phyloP scores from a whole-genome alignment of 2,113 vertebrate species.

The Oncorhynchus keta region DNA sequence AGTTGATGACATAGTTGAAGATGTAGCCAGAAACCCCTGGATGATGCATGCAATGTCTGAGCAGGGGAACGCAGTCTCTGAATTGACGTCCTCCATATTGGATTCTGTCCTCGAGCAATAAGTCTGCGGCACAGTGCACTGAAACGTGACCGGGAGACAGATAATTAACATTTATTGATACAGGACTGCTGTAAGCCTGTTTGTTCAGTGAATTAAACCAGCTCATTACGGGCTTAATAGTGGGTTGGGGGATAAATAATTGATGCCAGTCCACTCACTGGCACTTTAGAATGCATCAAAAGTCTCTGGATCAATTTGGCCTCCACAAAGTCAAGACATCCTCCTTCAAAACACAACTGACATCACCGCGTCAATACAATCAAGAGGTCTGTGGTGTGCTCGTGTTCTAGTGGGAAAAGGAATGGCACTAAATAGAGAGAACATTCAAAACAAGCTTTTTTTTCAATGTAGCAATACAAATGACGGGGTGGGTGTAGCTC shows the following conservation, averaged over 20 bases:
- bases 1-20: too few species aligned
- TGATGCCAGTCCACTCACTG: conserved; percentile 66
- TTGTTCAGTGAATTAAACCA: conserved; percentile 73
- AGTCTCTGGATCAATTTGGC: conserved; percentile 54
- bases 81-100: conserved; percentile 65
- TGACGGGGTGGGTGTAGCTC: not conserved
- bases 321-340: conserved; percentile 55
- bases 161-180: conserved; percentile 77
- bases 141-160: conserved; percentile 60
- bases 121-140: conserved; percentile 34
- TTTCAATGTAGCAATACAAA: conserved; percentile 1
- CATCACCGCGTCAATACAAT: conserved; percentile 47
- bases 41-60: too few species aligned
- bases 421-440: too few species aligned
- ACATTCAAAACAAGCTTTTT: not conserved
- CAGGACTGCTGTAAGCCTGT: conserved; percentile 71
- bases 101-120: conserved; percentile 61
- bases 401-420: conserved; percentile 12
- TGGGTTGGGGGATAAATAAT: conserved; percentile 72
- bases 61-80: not conserved
- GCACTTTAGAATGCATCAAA: conserved; percentile 64
- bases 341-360: conserved; percentile 57
- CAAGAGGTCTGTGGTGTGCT: conserved; percentile 49
- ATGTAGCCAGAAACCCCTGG: too few species aligned
- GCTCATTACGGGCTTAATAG: conserved; percentile 73